A percentile compares a stretch with the other conserved stretches of the same genome.
Evolutionary conservation across 2,888 invertebrate genomes (phyloP).

Genomic region (Clitarchus hookeri): DNA sequence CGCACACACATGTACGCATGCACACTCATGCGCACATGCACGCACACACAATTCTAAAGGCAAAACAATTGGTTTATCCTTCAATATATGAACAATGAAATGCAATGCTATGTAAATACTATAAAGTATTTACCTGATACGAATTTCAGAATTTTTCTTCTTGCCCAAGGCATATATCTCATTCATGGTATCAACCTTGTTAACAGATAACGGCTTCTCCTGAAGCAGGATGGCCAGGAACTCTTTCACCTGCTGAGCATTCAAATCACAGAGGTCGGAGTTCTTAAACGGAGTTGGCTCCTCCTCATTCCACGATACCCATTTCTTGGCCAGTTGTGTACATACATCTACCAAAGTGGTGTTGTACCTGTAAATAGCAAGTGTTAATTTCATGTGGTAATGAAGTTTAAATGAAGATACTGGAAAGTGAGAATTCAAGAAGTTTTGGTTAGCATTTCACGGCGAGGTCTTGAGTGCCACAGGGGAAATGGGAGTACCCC

Average conservation of each 20-base stretch:
- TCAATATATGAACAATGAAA: too few species aligned
- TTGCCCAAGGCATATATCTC: conserved; percentile 66
- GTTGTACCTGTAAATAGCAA: conserved; percentile 63
- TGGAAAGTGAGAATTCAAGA: too few species aligned
- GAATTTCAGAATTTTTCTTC: conserved; percentile 78
- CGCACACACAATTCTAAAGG: too few species aligned
- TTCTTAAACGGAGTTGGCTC: conserved; percentile 55
- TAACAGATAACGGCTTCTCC: conserved; percentile 58
- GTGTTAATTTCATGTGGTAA: too few species aligned
- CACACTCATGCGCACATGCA: too few species aligned
- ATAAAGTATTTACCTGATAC: conserved; percentile 53
- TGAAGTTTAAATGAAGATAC: too few species aligned
- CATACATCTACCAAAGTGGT: conserved; percentile 67
- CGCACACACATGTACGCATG: too few species aligned
- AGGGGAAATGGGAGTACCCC: too few species aligned
- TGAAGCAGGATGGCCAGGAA: conserved; percentile 71
- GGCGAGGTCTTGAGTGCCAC: too few species aligned
- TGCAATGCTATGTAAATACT: too few species aligned
- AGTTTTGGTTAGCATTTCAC: too few species aligned
- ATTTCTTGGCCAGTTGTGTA: conserved; percentile 60
- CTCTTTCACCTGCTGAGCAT: conserved; percentile 68
- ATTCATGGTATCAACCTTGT: conserved; percentile 66
- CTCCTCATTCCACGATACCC: conserved; percentile 58
- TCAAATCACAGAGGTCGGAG: conserved; percentile 62
- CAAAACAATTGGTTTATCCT: too few species aligned